These are phyloP conservation scores for Pseudorhombus dupliciocellatus DNA, from an alignment of 2,113 vertebrate genomes.

Conservation along the genomic window DNA sequence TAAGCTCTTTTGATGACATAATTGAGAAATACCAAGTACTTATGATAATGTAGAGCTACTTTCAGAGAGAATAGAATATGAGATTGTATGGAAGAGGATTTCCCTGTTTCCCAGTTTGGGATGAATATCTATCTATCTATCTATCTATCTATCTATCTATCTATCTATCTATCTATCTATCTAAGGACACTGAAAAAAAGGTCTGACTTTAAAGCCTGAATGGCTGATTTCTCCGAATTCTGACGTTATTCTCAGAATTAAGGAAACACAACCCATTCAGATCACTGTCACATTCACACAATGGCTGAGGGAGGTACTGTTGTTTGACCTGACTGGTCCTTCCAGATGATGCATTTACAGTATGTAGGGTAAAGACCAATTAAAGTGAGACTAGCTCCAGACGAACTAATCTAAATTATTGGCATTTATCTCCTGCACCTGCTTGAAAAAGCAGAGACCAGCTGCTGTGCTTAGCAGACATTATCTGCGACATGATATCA, in stretches of 20 bases:
- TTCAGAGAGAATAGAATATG: background rate
- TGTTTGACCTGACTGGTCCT: constrained; percentile 5
- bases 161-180: too few species aligned
- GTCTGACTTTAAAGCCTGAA: too few species aligned
- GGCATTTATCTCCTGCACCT: constrained; percentile 64
- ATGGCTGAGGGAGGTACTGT: constrained; percentile 1
- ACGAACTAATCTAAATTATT: constrained; percentile 68
- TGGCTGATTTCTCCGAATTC: too few species aligned
- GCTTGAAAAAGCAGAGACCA: constrained; percentile 62
- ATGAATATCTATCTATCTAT: too few species aligned
- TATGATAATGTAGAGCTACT: background rate
- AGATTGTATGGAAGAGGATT: too few species aligned
- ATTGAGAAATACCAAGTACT: too few species aligned
- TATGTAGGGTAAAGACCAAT: constrained; percentile 74
- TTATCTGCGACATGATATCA: constrained; percentile 26
- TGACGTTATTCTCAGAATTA: too few species aligned
- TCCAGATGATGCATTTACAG: constrained; percentile 49
- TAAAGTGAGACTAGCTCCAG: constrained; percentile 65
- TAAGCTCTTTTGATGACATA: too few species aligned
- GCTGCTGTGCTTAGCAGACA: constrained; percentile 48
- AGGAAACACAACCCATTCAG: background rate
- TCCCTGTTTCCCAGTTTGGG: too few species aligned
- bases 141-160: too few species aligned
- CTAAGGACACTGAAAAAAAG: too few species aligned
- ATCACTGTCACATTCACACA: background rate